These are phyloP conservation scores for Petrocephalus schoutedeni DNA, from an alignment of 2,797 vertebrate genomes.

Conservation along the genomic window DNA sequence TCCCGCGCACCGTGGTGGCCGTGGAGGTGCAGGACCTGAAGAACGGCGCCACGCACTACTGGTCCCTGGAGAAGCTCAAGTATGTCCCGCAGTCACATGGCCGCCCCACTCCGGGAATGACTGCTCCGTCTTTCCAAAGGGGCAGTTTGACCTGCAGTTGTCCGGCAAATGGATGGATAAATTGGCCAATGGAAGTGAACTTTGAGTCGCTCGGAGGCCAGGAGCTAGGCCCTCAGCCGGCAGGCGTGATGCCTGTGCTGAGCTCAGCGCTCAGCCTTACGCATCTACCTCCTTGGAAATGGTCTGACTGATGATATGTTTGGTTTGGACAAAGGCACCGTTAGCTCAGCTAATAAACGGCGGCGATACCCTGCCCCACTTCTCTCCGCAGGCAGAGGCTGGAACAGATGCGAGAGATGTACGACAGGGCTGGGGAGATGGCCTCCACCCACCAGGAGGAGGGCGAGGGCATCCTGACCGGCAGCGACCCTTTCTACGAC, in stretches of 20 bases:
- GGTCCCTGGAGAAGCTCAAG: conserved; percentile 97
- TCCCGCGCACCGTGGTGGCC: conserved; percentile 89
- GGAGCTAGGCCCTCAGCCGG: neutral
- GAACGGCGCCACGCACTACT: conserved; percentile 94
- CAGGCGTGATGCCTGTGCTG: neutral
- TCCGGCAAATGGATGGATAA: neutral
- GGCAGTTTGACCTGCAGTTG: too few relatives aligned
- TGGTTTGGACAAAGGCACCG: neutral
- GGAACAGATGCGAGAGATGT: conserved; percentile 97
- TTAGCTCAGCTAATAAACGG: neutral
- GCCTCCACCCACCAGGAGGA: conserved; percentile 78
- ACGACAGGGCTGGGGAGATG: conserved; percentile 93
- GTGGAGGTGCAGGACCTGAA: conserved; percentile 97
- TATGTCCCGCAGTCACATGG: conserved; percentile 48
- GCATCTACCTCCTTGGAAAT: neutral
- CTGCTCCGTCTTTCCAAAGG: too few relatives aligned
- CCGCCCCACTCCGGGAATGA: neutral
- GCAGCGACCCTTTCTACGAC: conserved; percentile 95
- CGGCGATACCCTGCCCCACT: too few relatives aligned
- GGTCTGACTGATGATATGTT: neutral
- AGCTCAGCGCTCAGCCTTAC: neutral
- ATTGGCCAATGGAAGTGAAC: neutral
- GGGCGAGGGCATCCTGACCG: conserved; percentile 71
- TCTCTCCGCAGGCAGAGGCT: conserved; percentile 74
- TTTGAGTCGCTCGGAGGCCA: too few relatives aligned